These are phyloP conservation scores for Adoxophyes honmai DNA, from an alignment of 1,140 invertebrate species.

Conservation along the genomic window DNA sequence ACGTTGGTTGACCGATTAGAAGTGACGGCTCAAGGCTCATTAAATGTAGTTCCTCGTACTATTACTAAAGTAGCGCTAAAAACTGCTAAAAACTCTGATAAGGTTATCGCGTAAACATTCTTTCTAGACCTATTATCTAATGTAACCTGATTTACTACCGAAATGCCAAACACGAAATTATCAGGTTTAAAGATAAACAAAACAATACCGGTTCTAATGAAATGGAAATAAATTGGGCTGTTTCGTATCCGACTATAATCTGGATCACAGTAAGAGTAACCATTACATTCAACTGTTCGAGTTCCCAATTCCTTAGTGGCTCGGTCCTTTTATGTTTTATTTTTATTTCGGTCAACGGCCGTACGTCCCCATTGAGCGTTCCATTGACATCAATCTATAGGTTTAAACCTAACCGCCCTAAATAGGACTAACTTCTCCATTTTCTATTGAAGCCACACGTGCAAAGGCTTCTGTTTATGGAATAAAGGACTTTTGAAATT, in stretches of 20 bases:
- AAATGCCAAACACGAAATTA: no score
- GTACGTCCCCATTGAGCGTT: constrained; percentile 53
- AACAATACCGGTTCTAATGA: no score
- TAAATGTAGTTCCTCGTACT: no score
- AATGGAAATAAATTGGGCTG: not conserved
- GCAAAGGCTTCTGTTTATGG: constrained; percentile 11
- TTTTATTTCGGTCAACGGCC: constrained; percentile 70
- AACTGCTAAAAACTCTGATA: no score
- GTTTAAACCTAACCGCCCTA: constrained; percentile 43
- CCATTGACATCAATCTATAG: constrained; percentile 62
- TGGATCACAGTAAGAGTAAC: not conserved
- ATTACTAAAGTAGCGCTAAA: no score
- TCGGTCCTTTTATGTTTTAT: constrained; percentile 41
- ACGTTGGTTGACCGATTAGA: no score
- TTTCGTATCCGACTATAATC: constrained; percentile 13
- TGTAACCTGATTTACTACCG: no score
- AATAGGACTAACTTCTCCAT: constrained; percentile 19
- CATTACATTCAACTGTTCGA: constrained; percentile 21
- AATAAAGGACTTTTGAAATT: not conserved
- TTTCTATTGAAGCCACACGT: constrained; percentile 20
- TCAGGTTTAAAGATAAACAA: no score
- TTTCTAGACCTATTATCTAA: no score
- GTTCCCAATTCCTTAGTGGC: constrained; percentile 52
- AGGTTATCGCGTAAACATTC: no score
- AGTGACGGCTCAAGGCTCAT: no score